Conservation (phyloP, 2,113 vertebrate genomes). For the Pollimyrus isidori region DNA sequence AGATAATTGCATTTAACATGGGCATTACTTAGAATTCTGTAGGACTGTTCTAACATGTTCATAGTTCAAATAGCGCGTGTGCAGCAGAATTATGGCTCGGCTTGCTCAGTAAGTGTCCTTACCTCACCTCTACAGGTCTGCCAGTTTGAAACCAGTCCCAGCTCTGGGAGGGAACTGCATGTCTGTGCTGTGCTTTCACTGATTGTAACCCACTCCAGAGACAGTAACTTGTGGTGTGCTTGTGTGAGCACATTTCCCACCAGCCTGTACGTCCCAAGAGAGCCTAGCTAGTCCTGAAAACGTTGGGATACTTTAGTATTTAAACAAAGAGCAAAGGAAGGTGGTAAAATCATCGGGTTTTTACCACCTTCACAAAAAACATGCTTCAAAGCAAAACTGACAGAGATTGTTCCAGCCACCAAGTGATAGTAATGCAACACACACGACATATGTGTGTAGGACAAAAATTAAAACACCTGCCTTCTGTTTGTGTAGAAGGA, state of each 20-base stretch:
- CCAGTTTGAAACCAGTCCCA: not conserved
- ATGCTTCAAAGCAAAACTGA: not conserved
- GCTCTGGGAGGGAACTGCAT: not conserved
- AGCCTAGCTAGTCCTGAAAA: not conserved
- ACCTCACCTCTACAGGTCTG: not conserved
- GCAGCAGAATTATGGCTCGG: not conserved
- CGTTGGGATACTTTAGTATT: not conserved
- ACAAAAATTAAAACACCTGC: not conserved
- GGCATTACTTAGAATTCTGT: not conserved
- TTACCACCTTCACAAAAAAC: not conserved
- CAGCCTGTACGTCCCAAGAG: not conserved
- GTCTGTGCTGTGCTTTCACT: not conserved
- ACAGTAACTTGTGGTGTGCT: not conserved
- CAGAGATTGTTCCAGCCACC: not conserved
- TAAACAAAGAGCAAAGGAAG: not conserved
- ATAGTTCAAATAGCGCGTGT: not conserved
- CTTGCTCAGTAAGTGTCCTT: not conserved
- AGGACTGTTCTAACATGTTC: not conserved
- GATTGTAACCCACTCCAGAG: not conserved
- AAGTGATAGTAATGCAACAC: not conserved
- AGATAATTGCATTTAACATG: not conserved
- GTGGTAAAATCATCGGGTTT: not conserved
- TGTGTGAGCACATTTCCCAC: not conserved
- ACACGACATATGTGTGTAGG: not conserved
- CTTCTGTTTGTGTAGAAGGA: not conserved